Base-by-base conservation (phyloP, 2,888 invertebrate genomes). In the Chymomyza amoena region DNA sequence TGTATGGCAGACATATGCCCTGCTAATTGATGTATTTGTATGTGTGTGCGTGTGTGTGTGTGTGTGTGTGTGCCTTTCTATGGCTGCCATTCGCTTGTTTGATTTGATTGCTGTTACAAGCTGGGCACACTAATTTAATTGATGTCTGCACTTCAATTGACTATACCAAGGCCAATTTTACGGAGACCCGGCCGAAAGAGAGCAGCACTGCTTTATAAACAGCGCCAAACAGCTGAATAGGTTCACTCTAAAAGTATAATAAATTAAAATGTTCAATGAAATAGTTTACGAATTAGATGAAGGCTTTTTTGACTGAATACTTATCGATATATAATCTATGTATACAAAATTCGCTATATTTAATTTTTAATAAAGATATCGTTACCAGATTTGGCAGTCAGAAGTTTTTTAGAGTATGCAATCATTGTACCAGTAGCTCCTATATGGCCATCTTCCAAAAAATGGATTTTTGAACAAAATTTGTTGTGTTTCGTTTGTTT, bases 1-100 rank as follows among this genome's bases (percentile, higher is more conserved):
- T 60, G 45, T 72, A 13, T 2, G 6, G 67, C 25, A 62, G 73
- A 36, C 73, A 64, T 72, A 65, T 72, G 72, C 54, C 63, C 20
- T 50, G 67, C 67, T 72, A 73, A 72, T 72, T 72, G 62, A 67
- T 54, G 13, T 45, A 72, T 64, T 63, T 62, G 67, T 60, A 36
- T 67, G 39, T 10, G 39, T 13, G 4, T 13, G 39, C 6, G 10
- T 39, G 39, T 45, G 39, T 45, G 39, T 45, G 39, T 45, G n/a
- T 3, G 20, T 54, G 54, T 20, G 16, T 20, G 54, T 54, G 54
- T 18, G 54, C 18, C 54, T 54, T 54, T 54, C 15, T 54, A 54
- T 54, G 54, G 18, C 51, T 54, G 54, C 9, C 54, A 54, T 54
- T 54, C 54, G 54, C 7, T 54, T 20, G 54, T 54, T 54, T 54